phyloP scores from a whole-genome alignment of 2,888 invertebrate species.

The Parascotia fuliginaria region DNA sequence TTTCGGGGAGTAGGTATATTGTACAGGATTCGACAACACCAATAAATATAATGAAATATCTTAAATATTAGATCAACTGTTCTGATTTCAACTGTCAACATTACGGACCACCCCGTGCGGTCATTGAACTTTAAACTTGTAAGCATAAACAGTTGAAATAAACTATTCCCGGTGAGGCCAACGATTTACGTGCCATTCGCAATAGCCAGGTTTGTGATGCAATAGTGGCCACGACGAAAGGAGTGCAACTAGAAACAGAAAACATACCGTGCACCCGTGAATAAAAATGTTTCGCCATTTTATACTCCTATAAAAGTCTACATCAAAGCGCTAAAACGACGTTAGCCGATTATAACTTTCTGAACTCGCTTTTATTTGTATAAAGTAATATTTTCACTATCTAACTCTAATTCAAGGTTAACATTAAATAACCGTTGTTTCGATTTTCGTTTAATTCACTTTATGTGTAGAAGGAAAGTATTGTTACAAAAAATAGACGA shows the following conservation, averaged over 20 bases:
- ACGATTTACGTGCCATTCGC: constrained; percentile 64
- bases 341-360: constrained; percentile 39
- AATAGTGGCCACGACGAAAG: constrained; percentile 49
- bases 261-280: constrained; percentile 50
- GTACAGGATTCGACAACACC: constrained; percentile 13
- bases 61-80: constrained; percentile 40
- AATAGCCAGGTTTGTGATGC: constrained; percentile 52
- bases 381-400: constrained; percentile 15
- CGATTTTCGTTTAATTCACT: constrained; percentile 10
- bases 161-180: constrained; percentile 59
- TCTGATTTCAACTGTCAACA: constrained; percentile 47
- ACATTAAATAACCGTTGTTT: not conserved
- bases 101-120: constrained; percentile 61
- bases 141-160: constrained; percentile 63
- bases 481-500: constrained; percentile 15
- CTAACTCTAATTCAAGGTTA: constrained; percentile 16
- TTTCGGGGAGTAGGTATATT: no score
- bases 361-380: constrained; percentile 32
- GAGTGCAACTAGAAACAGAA: constrained; percentile 48
- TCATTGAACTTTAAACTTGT: constrained; percentile 59
- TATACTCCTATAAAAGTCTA: constrained; percentile 63
- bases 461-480: constrained; percentile 9
- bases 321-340: constrained; percentile 58
- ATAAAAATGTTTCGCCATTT: constrained; percentile 66
- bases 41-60: constrained; percentile 32